Conservation (phyloP, 2,113 vertebrate species). For the Heterochromis multidens region DNA sequence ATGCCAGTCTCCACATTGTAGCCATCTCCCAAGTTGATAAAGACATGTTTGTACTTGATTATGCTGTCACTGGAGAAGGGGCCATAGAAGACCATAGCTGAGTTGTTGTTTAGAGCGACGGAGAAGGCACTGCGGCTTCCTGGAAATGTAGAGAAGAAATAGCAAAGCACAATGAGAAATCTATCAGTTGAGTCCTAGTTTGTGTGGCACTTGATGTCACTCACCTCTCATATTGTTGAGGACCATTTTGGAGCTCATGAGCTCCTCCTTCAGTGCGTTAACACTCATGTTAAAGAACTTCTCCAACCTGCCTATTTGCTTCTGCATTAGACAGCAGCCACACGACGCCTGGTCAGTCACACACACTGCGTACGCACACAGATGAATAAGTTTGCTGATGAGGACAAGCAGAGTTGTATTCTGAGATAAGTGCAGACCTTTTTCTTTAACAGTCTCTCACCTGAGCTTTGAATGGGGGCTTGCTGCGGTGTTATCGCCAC, state of each 20-base stretch:
- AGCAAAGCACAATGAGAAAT: not conserved
- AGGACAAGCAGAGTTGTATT: not conserved
- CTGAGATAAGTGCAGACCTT: not conserved
- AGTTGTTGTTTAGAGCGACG: slow-evolving; percentile 47
- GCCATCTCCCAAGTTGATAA: slow-evolving; percentile 63
- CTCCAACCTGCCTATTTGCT: slow-evolving; percentile 46
- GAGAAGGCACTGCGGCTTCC: slow-evolving; percentile 74
- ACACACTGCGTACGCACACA: slow-evolving; percentile 38
- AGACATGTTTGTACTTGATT: slow-evolving; percentile 49
- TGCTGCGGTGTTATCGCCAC: accelerated
- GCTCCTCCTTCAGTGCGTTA: not conserved
- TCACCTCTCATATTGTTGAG: slow-evolving; percentile 62
- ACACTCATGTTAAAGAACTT: slow-evolving; percentile 35
- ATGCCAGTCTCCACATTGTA: slow-evolving; percentile 48
- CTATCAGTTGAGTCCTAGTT: not conserved
- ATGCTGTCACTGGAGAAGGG: not conserved
- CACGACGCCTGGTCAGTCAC: slow-evolving; percentile 40
- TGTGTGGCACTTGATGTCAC: not conserved
- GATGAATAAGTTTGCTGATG: not conserved
- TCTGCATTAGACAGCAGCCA: slow-evolving; percentile 74
- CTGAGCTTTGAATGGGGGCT: accelerated
- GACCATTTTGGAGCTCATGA: slow-evolving; percentile 11
- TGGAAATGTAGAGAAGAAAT: slow-evolving; percentile 11
- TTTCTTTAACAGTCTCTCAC: not conserved
- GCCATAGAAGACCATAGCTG: not conserved